These are phyloP conservation scores for Microplitis manilae DNA, from an alignment of 2,888 invertebrate species.

Conservation along the genomic window DNA sequence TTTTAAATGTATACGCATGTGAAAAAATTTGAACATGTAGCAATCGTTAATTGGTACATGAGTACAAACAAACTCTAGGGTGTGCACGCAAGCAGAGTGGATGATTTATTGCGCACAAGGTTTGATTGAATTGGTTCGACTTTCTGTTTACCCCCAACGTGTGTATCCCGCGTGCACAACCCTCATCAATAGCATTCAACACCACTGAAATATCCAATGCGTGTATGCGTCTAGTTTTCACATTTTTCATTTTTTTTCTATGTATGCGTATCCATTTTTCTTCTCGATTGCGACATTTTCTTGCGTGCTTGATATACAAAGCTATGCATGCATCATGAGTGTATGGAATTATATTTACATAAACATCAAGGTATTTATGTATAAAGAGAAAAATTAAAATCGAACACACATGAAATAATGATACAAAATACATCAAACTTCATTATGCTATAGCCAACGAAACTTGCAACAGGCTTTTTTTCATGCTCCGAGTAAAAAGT, in stretches of 20 bases:
- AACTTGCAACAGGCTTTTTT: no score
- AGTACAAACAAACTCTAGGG: conserved; percentile 61
- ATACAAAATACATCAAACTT: no score
- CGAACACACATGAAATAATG: no score
- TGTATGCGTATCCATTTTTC: neutral
- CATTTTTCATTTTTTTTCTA: neutral
- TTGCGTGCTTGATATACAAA: no score
- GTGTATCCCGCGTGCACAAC: neutral
- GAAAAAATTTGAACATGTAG: neutral
- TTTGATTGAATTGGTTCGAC: conserved; percentile 69
- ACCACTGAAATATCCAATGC: neutral
- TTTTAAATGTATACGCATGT: neutral
- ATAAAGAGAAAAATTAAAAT: no score
- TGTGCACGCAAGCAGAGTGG: conserved; percentile 54
- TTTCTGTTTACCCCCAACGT: neutral
- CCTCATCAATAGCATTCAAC: neutral
- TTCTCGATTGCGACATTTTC: neutral
- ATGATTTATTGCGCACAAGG: conserved; percentile 68
- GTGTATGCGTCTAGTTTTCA: neutral
- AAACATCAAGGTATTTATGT: no score
- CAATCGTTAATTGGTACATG: conserved; percentile 65
- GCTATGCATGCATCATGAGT: no score
- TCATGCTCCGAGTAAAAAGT: no score
- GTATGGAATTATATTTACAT: no score
- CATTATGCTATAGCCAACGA: no score